Evolutionary conservation across 23 tunicate genomes (phyloP).

Genomic region (Ascidia mentula): DNA sequence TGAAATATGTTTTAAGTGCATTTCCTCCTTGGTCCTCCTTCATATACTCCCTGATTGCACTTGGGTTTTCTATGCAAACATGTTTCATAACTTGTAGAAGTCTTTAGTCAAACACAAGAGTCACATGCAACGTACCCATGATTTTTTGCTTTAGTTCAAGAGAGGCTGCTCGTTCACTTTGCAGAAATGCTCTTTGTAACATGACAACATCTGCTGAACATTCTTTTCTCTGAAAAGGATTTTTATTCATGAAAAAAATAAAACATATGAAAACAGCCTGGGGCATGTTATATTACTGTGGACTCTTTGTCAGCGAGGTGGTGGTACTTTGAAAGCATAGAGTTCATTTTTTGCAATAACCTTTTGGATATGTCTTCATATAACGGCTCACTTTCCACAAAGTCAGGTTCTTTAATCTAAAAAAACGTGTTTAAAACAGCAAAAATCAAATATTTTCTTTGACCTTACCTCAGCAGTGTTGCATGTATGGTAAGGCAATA

Average conservation of each 20-base stretch:
- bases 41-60: not conserved
- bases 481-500: slow-evolving; percentile 73
- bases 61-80: not conserved
- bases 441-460: not conserved
- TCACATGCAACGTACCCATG: slow-evolving; percentile 35
- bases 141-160: slow-evolving; percentile 55
- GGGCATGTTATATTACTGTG: slow-evolving; percentile 35
- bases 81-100: not conserved
- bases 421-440: too few species aligned
- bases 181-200: slow-evolving; percentile 71
- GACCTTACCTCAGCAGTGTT: slow-evolving; percentile 64
- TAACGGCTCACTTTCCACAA: slow-evolving; percentile 66
- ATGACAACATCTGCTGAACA: slow-evolving; percentile 83
- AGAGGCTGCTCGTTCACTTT: slow-evolving; percentile 50
- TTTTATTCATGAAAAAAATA: not conserved
- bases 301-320: slow-evolving; percentile 57
- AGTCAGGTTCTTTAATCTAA: slow-evolving; percentile 32
- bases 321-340: slow-evolving; percentile 67
- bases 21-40: not conserved
- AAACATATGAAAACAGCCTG: not conserved
- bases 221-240: slow-evolving; percentile 40
- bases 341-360: not conserved
- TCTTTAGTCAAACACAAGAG: not conserved
- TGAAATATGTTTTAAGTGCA: not conserved
- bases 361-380: slow-evolving; percentile 51